Percentiles rank a stretch among this genome's conserved stretches.
phyloP scores from a whole-genome alignment of 1,140 invertebrate species.

The Leptestheria dahalacensis region DNA sequence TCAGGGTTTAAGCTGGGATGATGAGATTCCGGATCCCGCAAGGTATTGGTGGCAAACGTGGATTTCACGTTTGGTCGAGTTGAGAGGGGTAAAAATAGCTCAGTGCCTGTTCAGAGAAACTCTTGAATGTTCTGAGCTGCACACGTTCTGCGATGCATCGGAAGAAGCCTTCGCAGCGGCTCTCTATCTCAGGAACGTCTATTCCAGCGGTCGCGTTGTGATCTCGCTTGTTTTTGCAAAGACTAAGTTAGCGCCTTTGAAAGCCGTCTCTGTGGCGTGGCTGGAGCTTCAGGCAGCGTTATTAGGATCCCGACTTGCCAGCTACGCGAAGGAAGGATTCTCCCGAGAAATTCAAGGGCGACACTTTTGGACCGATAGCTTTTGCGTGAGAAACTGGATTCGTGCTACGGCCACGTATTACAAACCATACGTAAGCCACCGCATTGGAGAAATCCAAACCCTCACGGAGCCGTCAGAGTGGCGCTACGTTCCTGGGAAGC shows the following conservation, averaged over 20 bases:
- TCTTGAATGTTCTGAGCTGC: neutral
- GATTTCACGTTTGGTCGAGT: neutral
- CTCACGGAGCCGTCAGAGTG: conserved; percentile 1
- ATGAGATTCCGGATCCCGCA: conserved; percentile 21
- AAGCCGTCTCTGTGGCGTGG: neutral
- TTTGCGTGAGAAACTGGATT: neutral
- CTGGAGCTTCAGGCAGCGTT: conserved; percentile 2
- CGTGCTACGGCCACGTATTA: neutral
- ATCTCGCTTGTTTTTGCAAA: neutral
- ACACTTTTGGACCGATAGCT: conserved; percentile 18
- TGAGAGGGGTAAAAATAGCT: neutral
- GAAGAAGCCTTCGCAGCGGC: neutral
- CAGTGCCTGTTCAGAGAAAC: conserved; percentile 6
- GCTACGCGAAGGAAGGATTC: neutral
- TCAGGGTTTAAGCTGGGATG: conserved; percentile 28
- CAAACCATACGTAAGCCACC: neutral
- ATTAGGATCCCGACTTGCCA: neutral
- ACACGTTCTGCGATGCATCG: neutral
- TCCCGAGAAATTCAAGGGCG: neutral
- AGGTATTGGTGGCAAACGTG: neutral
- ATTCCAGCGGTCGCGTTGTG: neutral
- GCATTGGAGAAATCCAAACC: neutral
- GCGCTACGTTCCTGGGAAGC: conserved; percentile 1
- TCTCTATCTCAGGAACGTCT: neutral
- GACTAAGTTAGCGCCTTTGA: conserved; percentile 1